phyloP scores from a whole-genome alignment of 2,888 invertebrate genomes.

The Protula sp. region DNA sequence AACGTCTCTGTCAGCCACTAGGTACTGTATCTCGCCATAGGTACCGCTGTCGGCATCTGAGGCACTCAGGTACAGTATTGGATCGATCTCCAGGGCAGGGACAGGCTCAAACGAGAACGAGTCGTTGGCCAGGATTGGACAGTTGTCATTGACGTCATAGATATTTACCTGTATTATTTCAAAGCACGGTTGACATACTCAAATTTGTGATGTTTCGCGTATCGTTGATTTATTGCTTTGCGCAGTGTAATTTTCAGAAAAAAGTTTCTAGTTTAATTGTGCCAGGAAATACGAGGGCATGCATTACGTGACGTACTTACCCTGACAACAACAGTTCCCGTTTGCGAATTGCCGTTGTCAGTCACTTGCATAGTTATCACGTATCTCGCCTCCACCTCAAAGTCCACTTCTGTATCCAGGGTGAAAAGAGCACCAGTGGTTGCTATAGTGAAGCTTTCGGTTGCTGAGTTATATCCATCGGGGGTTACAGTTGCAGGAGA shows the following conservation, averaged over 20 bases:
- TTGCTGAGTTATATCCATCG: not conserved
- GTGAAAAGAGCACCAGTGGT: not conserved
- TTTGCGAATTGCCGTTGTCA: not conserved
- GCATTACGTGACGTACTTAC: too few relatives aligned
- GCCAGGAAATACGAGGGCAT: too few relatives aligned
- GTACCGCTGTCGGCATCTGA: constrained; percentile 33
- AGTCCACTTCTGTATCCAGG: not conserved
- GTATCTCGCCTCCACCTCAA: not conserved
- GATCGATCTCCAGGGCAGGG: constrained; percentile 28
- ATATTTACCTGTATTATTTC: constrained; percentile 35
- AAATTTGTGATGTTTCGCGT: too few relatives aligned
- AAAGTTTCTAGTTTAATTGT: too few relatives aligned
- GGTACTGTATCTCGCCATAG: constrained; percentile 19
- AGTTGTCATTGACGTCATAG: constrained; percentile 39
- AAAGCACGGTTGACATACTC: too few relatives aligned
- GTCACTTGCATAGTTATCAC: not conserved
- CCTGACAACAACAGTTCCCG: not conserved
- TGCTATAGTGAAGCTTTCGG: not conserved
- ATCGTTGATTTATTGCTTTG: too few relatives aligned
- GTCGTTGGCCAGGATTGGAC: constrained; percentile 30
- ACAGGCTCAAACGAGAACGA: constrained; percentile 25
- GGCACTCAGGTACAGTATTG: constrained; percentile 29
- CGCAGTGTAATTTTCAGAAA: too few relatives aligned
- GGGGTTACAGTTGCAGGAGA: not conserved
- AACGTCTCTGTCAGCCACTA: not conserved